These are phyloP conservation scores for Vanessa atalanta DNA, from an alignment of 1,140 invertebrate genomes.

Conservation along the genomic window DNA sequence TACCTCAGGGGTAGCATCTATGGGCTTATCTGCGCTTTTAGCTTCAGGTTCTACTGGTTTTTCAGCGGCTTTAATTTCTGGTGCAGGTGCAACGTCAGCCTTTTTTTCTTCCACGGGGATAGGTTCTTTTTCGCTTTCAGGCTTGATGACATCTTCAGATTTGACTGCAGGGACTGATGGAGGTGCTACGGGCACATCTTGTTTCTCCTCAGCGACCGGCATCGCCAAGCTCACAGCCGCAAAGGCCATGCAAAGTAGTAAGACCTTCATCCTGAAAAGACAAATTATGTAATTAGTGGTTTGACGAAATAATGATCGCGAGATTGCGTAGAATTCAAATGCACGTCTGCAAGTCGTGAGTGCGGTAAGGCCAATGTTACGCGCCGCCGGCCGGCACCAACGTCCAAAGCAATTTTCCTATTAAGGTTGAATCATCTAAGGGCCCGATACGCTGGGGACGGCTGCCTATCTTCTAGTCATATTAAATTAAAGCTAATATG, in stretches of 20 bases:
- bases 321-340: constrained; percentile 53
- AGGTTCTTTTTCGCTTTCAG: constrained; percentile 41
- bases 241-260: constrained; percentile 75
- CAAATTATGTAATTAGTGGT: constrained; percentile 60
- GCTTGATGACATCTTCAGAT: constrained; percentile 45
- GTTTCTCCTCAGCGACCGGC: constrained; percentile 73
- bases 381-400: constrained; percentile 57
- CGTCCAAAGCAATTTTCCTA: constrained; percentile 73
- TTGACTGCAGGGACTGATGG: constrained; percentile 48
- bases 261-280: constrained; percentile 78
- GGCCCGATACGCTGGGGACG: constrained; percentile 58
- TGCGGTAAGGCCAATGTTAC: constrained; percentile 78
- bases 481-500: constrained; percentile 61
- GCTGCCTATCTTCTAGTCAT: constrained; percentile 56
- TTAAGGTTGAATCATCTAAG: constrained; percentile 74
- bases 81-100: constrained; percentile 39
- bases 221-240: constrained; percentile 71
- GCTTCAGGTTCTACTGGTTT: constrained; percentile 38
- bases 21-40: constrained; percentile 40
- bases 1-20: constrained; percentile 38
- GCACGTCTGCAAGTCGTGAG: constrained; percentile 70
- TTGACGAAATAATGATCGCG: constrained; percentile 47
- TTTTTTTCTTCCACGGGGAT: constrained; percentile 48
- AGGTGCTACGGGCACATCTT: constrained; percentile 46
- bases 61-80: constrained; percentile 42